Base-by-base conservation (phyloP, 2,888 invertebrate genomes). In the Oxystoma pomonae region DNA sequence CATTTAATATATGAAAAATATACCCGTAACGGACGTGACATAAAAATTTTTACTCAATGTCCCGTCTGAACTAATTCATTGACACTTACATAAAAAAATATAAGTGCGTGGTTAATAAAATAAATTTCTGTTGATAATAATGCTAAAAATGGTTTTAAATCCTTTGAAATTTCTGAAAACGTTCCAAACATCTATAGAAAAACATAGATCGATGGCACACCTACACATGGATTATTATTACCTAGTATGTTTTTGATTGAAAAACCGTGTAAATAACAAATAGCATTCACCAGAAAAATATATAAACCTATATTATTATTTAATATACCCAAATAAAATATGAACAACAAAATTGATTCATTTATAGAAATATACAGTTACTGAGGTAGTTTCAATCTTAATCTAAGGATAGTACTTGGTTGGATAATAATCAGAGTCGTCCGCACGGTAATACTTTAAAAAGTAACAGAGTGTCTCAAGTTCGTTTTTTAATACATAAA, bases 371-470 rank as follows among this genome's bases (percentile, higher is more conserved):
- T 79, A 80, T 80, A 80, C 78, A 80, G 79, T 80, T 79, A 81
- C 78, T 80, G 81, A 81, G 81, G 81, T 81, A 81, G 81, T 79
- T 80, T 76, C 78, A 75, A 77, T 77, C 80, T 80, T 79, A 80
- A 76, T 75, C 77, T n/a, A 50, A 61, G 79, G 79, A 80, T 76
- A 78, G 76, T 66, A 72, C 69, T 73, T 71, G 69, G 71, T 71
- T 71, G 71, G 69, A 70, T 67, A 68, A n/a, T n/a, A n/a, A n/a
- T n/a, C n/a, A n/a, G n/a, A n/a, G n/a, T n/a, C n/a, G n/a, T n/a
- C n/a, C n/a, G n/a, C n/a, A n/a, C n/a, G n/a, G n/a, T n/a, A n/a
- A n/a, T n/a, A n/a, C n/a, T n/a, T n/a, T n/a, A n/a, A n/a, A n/a
- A n/a, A n/a, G n/a, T n/a, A n/a, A n/a, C n/a, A n/a, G n/a, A n/a